Evolutionary conservation across 2,797 vertebrate species (phyloP).

Genomic region (Pangasius mekongensis): DNA sequence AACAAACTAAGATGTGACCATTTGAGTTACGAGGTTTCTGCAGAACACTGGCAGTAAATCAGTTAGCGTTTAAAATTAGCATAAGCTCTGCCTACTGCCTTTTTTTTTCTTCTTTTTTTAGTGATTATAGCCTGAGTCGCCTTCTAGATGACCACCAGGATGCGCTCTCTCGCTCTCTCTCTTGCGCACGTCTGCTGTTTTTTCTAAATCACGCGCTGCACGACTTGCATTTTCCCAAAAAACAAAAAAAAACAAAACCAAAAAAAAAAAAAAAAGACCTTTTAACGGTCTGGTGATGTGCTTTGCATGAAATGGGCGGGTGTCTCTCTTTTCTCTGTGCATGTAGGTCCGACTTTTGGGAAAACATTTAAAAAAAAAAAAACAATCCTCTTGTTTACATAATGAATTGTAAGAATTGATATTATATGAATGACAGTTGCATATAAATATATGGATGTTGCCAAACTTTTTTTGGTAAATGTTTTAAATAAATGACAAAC

Average conservation of each 20-base stretch:
- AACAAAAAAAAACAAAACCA: not conserved
- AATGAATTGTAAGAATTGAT: constrained; percentile 86
- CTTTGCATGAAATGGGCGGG: constrained; percentile 84
- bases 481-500: constrained; percentile 71
- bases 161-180: not conserved
- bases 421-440: constrained; percentile 69
- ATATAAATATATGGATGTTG: constrained; percentile 80
- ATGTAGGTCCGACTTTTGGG: constrained; percentile 83
- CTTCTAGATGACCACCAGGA: not conserved
- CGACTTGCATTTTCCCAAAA: constrained; percentile 72
- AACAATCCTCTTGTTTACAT: constrained; percentile 91
- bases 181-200: constrained; percentile 67
- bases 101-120: not conserved
- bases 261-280: constrained; percentile 66
- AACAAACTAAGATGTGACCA: not conserved
- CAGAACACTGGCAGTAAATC: not conserved
- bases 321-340: constrained; percentile 68
- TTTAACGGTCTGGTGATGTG: constrained; percentile 83
- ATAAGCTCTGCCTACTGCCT: not conserved
- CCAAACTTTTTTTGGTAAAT: constrained; percentile 90
- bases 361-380: constrained; percentile 44
- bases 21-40: not conserved
- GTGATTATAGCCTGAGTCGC: not conserved
- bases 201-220: constrained; percentile 84
- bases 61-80: not conserved